These are phyloP conservation scores for Toxonevra muliebris DNA, from an alignment of 2,888 invertebrate genomes.

Conservation along the genomic window DNA sequence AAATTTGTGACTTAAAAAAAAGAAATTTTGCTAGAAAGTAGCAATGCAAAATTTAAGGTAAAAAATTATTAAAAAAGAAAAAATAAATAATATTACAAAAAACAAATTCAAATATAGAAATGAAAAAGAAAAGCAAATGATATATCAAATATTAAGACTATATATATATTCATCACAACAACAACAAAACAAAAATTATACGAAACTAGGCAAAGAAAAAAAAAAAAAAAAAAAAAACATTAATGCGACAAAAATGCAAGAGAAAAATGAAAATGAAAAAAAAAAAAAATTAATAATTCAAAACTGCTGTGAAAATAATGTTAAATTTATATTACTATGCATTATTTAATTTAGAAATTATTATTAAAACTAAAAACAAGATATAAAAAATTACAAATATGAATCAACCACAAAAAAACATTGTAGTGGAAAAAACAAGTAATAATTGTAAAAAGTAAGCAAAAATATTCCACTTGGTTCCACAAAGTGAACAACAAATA, in stretches of 20 bases:
- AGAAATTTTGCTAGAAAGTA: constrained; percentile 10
- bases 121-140: constrained; percentile 8
- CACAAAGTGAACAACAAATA: constrained; percentile 24
- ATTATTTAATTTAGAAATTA: constrained; percentile 1
- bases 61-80: constrained; percentile 31
- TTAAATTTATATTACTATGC: constrained; percentile 4
- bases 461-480: constrained; percentile 28
- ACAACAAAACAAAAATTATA: constrained; percentile 9
- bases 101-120: constrained; percentile 14
- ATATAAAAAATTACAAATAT: not conserved
- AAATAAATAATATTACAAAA: constrained; percentile 4
- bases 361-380: constrained; percentile 16
- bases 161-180: constrained; percentile 11
- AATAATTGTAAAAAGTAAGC: constrained; percentile 1
- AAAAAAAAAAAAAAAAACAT: constrained; percentile 2
- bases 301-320: constrained; percentile 29
- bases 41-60: not conserved
- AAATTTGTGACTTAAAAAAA: constrained; percentile 2
- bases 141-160: constrained; percentile 28
- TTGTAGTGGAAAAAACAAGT: not conserved
- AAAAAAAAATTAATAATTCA: constrained; percentile 17
- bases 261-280: not conserved
- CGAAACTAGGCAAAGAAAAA: not conserved
- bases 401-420: constrained; percentile 20
- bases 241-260: not conserved